Evolutionary conservation across 2,797 vertebrate species (phyloP).

Genomic region (Gallinago nigripennis): DNA sequence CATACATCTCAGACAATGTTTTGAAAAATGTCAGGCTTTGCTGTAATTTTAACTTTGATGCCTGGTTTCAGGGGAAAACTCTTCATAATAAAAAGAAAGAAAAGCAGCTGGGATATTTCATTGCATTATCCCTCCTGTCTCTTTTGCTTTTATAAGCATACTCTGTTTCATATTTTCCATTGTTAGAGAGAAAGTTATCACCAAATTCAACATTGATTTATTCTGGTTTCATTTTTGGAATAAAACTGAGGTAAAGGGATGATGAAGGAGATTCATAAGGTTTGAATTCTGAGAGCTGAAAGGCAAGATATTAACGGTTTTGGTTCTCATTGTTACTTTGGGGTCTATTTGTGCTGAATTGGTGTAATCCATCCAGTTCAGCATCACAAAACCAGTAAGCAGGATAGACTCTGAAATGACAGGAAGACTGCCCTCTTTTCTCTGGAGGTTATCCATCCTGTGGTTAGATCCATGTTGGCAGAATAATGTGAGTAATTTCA

Average conservation of each 20-base stretch:
- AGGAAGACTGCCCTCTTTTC: background rate
- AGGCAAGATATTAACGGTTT: background rate
- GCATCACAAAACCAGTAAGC: background rate
- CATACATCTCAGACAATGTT: background rate
- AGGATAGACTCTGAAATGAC: slow-evolving; percentile 2
- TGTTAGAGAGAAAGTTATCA: background rate
- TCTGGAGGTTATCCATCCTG: slow-evolving; percentile 12
- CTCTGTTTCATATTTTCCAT: background rate
- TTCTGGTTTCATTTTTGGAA: slow-evolving; percentile 28
- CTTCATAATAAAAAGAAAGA: background rate
- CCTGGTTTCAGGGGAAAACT: background rate
- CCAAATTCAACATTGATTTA: slow-evolving; percentile 27
- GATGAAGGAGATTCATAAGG: slow-evolving; percentile 17
- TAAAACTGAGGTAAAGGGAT: slow-evolving; percentile 18
- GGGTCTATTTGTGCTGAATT: slow-evolving; percentile 12
- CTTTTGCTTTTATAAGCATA: slow-evolving; percentile 9
- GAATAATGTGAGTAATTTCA: slow-evolving; percentile 13
- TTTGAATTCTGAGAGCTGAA: slow-evolving; percentile 3
- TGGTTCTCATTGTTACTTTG: slow-evolving; percentile 4
- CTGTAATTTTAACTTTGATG: background rate
- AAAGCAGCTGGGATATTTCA: background rate
- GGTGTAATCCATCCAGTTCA: slow-evolving; percentile 28
- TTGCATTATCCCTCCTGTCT: background rate
- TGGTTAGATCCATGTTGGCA: slow-evolving; percentile 2
- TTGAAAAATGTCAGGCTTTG: background rate